phyloP scores from a whole-genome alignment of 2,888 invertebrate species.

The Linyphia triangularis region DNA sequence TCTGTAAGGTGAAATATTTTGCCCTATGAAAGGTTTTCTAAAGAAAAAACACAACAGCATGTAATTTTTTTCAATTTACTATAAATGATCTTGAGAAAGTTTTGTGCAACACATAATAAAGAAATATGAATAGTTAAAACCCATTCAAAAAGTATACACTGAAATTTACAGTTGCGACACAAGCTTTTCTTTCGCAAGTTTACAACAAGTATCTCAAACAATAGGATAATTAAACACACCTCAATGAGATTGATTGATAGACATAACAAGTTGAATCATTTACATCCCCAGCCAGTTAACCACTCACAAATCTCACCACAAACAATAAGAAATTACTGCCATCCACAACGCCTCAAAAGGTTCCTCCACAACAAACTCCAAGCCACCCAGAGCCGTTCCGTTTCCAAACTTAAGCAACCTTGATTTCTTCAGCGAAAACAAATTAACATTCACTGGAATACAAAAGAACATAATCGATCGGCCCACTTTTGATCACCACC shows the following conservation, averaged over 20 bases:
- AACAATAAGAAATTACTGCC: neutral
- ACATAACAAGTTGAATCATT: neutral
- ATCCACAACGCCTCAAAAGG: neutral
- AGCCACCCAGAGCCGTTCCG: neutral
- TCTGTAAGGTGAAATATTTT: too few relatives aligned
- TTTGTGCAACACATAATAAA: too few relatives aligned
- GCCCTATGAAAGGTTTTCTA: too few relatives aligned
- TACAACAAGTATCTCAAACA: neutral
- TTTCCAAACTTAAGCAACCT: neutral
- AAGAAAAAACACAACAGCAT: too few relatives aligned
- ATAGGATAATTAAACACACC: neutral
- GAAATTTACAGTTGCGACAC: too few relatives aligned
- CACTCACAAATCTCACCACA: neutral
- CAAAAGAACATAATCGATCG: constrained; percentile 42
- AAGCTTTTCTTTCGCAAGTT: neutral
- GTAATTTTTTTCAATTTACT: too few relatives aligned
- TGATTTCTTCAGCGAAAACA: constrained; percentile 19
- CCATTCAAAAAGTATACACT: too few relatives aligned
- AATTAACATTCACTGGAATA: constrained; percentile 26
- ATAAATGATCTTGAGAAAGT: too few relatives aligned
- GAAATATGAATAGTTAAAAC: too few relatives aligned
- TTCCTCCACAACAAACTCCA: neutral
- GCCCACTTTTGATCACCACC: constrained; percentile 5
- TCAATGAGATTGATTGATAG: neutral
- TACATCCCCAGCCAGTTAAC: neutral